These are phyloP conservation scores for Idaea straminata DNA, from an alignment of 2,888 invertebrate genomes.

Conservation along the genomic window DNA sequence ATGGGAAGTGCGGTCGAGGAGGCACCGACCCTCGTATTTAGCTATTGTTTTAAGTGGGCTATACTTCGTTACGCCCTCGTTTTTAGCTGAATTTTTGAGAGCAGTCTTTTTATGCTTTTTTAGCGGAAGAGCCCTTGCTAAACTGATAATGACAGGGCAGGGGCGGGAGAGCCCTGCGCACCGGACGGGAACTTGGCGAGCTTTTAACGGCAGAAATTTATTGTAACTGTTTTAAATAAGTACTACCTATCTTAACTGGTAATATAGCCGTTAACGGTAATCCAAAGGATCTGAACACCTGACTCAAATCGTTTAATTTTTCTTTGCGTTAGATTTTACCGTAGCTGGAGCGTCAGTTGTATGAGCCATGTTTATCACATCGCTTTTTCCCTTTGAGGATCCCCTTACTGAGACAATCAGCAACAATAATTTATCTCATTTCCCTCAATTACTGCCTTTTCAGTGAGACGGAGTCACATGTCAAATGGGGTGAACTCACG, in stretches of 20 bases:
- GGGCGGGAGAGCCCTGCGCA: constrained; percentile 45
- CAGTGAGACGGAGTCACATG: constrained; percentile 53
- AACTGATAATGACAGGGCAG: constrained; percentile 73
- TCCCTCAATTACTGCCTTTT: constrained; percentile 71
- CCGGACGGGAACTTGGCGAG: constrained; percentile 47
- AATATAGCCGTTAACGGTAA: constrained; percentile 62
- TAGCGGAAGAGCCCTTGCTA: constrained; percentile 61
- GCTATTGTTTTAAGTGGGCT: constrained; percentile 79
- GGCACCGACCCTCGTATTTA: constrained; percentile 69
- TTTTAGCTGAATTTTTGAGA: constrained; percentile 65
- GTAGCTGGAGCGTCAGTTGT: background rate
- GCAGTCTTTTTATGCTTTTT: constrained; percentile 68
- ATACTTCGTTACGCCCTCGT: constrained; percentile 76
- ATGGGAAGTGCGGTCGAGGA: constrained; percentile 57
- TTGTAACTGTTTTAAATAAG: constrained; percentile 64
- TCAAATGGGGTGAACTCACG: constrained; percentile 57
- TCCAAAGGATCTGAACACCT: constrained; percentile 63
- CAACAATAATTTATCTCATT: constrained; percentile 71
- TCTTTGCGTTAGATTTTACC: constrained; percentile 22
- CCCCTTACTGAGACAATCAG: constrained; percentile 49
- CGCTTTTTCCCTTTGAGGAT: constrained; percentile 15
- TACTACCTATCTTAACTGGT: constrained; percentile 61
- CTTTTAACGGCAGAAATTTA: constrained; percentile 70
- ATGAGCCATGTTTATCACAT: constrained; percentile 18
- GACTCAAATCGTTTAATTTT: constrained; percentile 35